Conservation (phyloP, 1,140 invertebrate species). For the Zaprionus kolodkinae region DNA sequence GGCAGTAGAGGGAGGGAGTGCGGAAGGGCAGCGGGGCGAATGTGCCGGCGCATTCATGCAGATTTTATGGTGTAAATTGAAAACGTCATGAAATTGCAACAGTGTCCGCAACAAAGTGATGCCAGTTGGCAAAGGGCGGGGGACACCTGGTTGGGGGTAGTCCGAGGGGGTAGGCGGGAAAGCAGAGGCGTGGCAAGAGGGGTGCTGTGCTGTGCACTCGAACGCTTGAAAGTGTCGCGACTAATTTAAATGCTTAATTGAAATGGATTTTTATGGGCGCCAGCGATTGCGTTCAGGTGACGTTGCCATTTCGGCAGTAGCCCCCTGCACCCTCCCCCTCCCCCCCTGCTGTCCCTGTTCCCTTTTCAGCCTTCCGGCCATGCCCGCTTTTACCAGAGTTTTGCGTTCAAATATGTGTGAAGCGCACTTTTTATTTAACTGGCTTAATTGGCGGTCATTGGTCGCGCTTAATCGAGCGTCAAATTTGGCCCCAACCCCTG, state of each 20-base stretch:
- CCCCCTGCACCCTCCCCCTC: not conserved
- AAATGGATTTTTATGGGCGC: constrained; percentile 82
- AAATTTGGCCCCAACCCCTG: constrained; percentile 51
- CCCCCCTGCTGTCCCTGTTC: not conserved
- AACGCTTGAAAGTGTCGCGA: constrained; percentile 74
- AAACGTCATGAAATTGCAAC: constrained; percentile 80
- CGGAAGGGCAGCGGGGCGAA: not conserved
- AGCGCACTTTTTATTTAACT: constrained; percentile 78
- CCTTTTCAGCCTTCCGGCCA: not conserved
- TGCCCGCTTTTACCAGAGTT: not conserved
- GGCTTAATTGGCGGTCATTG: constrained; percentile 75
- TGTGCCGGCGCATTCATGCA: constrained; percentile 77
- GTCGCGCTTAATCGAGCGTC: constrained; percentile 64
- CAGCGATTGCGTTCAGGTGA: constrained; percentile 65
- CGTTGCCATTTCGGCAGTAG: constrained; percentile 41
- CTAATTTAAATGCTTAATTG: constrained; percentile 84
- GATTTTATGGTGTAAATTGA: constrained; percentile 82
- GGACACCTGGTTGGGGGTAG: not conserved
- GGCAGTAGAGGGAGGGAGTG: not conserved
- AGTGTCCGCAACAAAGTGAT: constrained; percentile 65
- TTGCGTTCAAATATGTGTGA: constrained; percentile 70
- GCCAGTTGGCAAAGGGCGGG: constrained; percentile 13
- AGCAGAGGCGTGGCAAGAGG: not conserved
- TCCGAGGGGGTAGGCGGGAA: no score
- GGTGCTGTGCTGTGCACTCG: constrained; percentile 15